Evolutionary conservation across 2,797 vertebrate species (phyloP).

Genomic region (Borostomias antarcticus): DNA sequence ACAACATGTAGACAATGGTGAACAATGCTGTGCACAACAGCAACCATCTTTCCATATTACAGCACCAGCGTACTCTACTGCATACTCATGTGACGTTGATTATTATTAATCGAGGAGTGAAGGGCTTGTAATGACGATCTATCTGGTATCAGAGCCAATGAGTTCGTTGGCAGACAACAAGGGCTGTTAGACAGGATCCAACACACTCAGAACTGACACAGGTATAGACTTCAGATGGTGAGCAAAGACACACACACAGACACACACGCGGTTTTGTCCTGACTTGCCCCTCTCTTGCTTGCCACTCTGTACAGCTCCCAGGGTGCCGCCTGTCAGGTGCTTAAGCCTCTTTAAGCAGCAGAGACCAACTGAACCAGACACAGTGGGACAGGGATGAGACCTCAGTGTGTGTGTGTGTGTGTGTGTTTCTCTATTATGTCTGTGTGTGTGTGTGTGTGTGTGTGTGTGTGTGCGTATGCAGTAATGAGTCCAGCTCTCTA

Average conservation of each 20-base stretch:
- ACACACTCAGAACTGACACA: conserved; percentile 8
- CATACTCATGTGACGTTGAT: neutral
- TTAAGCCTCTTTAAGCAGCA: conserved; percentile 57
- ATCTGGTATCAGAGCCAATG: neutral
- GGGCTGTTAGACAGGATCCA: conserved; percentile 3
- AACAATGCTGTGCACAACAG: neutral
- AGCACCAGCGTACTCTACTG: neutral
- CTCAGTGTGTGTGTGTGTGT: conserved; percentile 11
- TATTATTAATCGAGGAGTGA: neutral
- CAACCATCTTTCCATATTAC: neutral
- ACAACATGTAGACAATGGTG: no score
- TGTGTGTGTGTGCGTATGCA: neutral
- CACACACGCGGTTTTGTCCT: conserved; percentile 45
- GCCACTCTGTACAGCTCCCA: conserved; percentile 44
- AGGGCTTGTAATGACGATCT: neutral
- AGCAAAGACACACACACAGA: conserved; percentile 18
- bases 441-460: conserved; percentile 4
- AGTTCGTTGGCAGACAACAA: neutral
- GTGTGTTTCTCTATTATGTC: neutral
- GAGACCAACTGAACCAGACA: conserved; percentile 41
- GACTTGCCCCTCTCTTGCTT: conserved; percentile 68
- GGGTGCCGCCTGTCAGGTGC: conserved; percentile 59
- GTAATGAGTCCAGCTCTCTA: conserved; percentile 6
- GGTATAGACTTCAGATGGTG: neutral
- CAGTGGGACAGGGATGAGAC: conserved; percentile 40